These are phyloP conservation scores for Danaus chrysippus DNA, from an alignment of 2,888 invertebrate species.

Conservation along the genomic window DNA sequence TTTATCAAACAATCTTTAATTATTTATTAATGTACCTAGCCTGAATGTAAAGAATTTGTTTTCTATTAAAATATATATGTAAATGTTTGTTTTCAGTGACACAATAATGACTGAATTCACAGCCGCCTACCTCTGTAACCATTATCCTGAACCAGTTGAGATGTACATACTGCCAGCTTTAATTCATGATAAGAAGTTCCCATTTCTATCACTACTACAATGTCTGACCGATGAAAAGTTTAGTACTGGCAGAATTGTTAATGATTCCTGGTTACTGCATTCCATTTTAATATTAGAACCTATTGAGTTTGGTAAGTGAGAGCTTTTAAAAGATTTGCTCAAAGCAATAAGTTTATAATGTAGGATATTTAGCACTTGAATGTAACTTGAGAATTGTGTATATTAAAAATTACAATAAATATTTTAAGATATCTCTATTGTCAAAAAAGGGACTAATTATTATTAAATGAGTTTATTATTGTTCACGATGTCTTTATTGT, in stretches of 20 bases:
- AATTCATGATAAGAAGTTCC: constrained; percentile 70
- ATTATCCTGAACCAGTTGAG: constrained; percentile 83
- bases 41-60: background rate
- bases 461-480: background rate
- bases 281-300: constrained; percentile 84
- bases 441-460: background rate
- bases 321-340: background rate
- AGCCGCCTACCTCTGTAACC: constrained; percentile 82
- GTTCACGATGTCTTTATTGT: background rate
- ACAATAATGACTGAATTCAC: constrained; percentile 78
- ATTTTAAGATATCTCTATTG: background rate
- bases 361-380: too few relatives aligned
- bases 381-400: too few relatives aligned
- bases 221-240: constrained; percentile 65
- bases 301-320: constrained; percentile 79
- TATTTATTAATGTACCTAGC: background rate
- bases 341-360: too few relatives aligned
- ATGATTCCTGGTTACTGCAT: constrained; percentile 83
- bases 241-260: constrained; percentile 64
- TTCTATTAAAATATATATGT: background rate
- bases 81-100: constrained; percentile 47
- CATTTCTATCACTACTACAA: constrained; percentile 71
- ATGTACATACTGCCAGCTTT: constrained; percentile 85
- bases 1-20: too few relatives aligned
- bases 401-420: too few relatives aligned